Evolutionary conservation across 1,140 invertebrate species (phyloP).

Genomic region (Penaeus chinensis): DNA sequence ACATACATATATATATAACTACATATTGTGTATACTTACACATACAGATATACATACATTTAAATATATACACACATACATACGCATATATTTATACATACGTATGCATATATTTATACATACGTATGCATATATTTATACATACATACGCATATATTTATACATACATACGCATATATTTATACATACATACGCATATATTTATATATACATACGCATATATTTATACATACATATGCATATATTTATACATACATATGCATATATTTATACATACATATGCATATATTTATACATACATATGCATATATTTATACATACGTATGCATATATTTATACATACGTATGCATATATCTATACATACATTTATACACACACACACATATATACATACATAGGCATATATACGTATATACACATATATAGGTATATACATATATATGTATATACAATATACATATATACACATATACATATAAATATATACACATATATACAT

Average conservation of each 20-base stretch:
- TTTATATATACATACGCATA: too few species aligned
- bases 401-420: slow-evolving; percentile 2
- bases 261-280: not conserved
- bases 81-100: not conserved
- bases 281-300: not conserved
- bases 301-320: not conserved
- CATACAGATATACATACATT: slow-evolving; percentile 30
- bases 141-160: too few species aligned
- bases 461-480: not conserved
- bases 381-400: slow-evolving; percentile 1
- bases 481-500: slow-evolving; percentile 6
- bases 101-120: not conserved
- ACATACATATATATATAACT: not conserved
- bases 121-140: not conserved
- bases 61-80: slow-evolving; percentile 27
- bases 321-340: not conserved
- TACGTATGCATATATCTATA: not conserved
- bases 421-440: not conserved
- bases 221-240: not conserved
- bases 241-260: not conserved
- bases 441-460: not conserved
- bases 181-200: not conserved
- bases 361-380: not conserved
- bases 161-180: not conserved
- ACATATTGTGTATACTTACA: slow-evolving; percentile 32